Conservation (phyloP, 2,113 vertebrate genomes). For the Poeciliopsis retropinna region DNA sequence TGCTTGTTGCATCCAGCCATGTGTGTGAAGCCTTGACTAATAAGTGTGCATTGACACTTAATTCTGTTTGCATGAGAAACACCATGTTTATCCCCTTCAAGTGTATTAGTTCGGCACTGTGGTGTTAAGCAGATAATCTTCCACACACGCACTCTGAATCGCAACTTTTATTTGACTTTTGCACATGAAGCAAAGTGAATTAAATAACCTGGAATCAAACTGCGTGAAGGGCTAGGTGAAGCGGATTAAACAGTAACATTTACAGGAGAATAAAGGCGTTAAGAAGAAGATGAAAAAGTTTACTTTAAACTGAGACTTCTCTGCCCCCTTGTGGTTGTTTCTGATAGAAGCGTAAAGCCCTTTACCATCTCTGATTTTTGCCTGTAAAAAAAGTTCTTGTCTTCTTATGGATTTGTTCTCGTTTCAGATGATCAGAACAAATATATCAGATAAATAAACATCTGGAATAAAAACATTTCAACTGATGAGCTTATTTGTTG, state of each 20-base stretch:
- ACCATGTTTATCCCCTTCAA: neutral
- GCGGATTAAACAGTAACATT: neutral
- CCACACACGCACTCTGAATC: neutral
- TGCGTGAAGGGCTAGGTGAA: neutral
- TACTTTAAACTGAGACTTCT: neutral
- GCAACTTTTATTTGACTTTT: constrained; percentile 9
- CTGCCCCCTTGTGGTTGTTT: constrained; percentile 60
- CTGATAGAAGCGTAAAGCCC: no score
- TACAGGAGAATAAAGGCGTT: neutral
- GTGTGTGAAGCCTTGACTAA: no score
- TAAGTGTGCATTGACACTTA: constrained; percentile 15
- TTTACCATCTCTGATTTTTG: no score
- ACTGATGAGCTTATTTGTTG: no score
- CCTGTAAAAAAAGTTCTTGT: no score
- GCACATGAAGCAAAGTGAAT: neutral
- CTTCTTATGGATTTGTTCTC: no score
- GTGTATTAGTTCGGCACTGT: constrained; percentile 26
- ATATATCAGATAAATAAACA: no score
- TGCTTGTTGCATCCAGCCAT: constrained; percentile 5
- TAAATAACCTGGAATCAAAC: constrained; percentile 1
- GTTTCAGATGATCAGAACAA: no score
- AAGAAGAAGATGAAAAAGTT: neutral
- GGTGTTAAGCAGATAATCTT: constrained; percentile 32
- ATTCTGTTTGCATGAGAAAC: constrained; percentile 43
- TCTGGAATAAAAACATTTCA: no score